These are phyloP conservation scores for Phymatocera aterrima DNA, from an alignment of 2,888 invertebrate genomes.

Conservation along the genomic window DNA sequence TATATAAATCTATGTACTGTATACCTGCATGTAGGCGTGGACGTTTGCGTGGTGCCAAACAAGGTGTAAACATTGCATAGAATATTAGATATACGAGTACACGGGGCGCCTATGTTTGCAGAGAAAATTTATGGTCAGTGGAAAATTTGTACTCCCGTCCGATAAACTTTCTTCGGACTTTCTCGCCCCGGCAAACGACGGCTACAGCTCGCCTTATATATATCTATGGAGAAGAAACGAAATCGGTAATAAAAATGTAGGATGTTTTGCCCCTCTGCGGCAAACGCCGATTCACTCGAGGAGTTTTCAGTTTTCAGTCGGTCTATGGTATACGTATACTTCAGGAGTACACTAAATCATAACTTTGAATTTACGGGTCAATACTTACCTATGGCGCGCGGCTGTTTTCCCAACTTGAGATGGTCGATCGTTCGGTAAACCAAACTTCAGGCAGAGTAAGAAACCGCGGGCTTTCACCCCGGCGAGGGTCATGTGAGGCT, in stretches of 20 bases:
- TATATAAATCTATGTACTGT: too few species aligned
- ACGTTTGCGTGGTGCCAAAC: too few species aligned
- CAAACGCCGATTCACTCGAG: constrained; percentile 58
- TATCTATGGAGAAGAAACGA: not conserved
- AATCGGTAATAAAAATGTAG: constrained; percentile 46
- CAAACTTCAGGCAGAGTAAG: constrained; percentile 5
- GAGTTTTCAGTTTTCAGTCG: too few species aligned
- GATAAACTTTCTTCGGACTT: constrained; percentile 37
- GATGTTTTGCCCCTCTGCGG: constrained; percentile 65
- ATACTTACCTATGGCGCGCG: constrained; percentile 48
- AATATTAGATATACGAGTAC: too few species aligned
- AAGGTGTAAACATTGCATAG: too few species aligned
- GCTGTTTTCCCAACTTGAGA: not conserved
- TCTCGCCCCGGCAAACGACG: not conserved
- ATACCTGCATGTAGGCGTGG: too few species aligned
- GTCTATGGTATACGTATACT: constrained; percentile 25
- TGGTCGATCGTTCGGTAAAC: constrained; percentile 31
- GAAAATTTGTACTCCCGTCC: constrained; percentile 5
- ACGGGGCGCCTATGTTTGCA: too few species aligned
- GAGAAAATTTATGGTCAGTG: constrained; percentile 23
- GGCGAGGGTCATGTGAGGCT: constrained; percentile 10
- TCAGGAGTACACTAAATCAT: constrained; percentile 61
- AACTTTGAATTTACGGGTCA: constrained; percentile 65
- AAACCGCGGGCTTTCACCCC: constrained; percentile 39
- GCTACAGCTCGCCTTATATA: not conserved